Evolutionary conservation across 2,113 vertebrate genomes (phyloP), one percentile per base, ranked within the genome.

Genomic region (Butorides virescens): DNA sequence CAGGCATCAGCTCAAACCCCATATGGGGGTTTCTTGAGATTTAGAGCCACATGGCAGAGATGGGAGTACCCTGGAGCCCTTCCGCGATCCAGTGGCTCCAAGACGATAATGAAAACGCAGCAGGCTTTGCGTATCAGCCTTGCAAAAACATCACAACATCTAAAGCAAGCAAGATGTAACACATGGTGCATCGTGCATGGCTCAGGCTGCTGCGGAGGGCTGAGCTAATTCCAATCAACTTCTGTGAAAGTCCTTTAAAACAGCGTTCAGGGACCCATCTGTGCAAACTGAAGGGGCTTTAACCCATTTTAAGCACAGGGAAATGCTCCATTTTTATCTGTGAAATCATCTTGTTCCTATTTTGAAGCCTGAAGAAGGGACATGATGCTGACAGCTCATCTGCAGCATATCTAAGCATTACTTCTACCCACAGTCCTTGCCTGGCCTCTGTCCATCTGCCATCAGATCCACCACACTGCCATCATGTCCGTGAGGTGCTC

Each of bases 321-420:
- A 76, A 83, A 87, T 1, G 2, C 37, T 71, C 50, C 22, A 7
- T 49, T 81, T 91, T 62, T 39, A 91, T 34, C 46, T 61, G 42
- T 20, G 46, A 77, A 70, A 78, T 52, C 29, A 49, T 56, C 36
- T 49, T 22, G 22, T 8, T 91, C 68, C 65, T 63, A 21, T 50
- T 85, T 50, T 2, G 13, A 85, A 88, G 52, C 52, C 42, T 63
- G 59, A 78, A 78, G 81, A 70, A 71, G 29, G 32, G 47, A 72
- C 0, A 0, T 0, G 0, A 50, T 0, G 5, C 22, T 2, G 0
- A 59, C 42, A 86, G 37, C 46, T 66, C 16, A 0, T 11, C 27
- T 25, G 53, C 63, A 89, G 77, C 22, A 19, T 27, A 66, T 70
- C 37, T 42, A 63, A 63, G 42, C 52, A 12, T 47, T 36, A 37